A percentile compares a stretch with the other conserved stretches of the same genome.
Conservation (phyloP, 2,113 vertebrate genomes). For the Accipiter virgatus region DNA sequence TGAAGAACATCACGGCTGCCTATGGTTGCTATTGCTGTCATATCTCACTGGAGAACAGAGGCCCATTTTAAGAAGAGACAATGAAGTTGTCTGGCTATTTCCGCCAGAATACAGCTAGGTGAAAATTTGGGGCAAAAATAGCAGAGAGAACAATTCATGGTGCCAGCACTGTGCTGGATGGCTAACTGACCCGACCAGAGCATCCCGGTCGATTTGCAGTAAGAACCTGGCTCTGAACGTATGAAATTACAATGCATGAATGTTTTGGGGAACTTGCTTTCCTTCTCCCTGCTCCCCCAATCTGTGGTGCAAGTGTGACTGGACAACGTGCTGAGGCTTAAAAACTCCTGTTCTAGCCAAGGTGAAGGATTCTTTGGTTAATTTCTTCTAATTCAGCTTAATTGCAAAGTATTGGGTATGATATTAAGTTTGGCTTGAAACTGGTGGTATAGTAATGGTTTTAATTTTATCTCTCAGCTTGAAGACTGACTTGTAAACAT, state of each 20-base stretch:
- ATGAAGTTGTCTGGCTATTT: not conserved
- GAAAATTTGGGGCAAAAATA: not conserved
- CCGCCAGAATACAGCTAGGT: not conserved
- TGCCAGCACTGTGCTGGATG: not conserved
- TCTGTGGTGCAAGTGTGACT: not conserved
- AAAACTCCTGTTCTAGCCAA: not conserved
- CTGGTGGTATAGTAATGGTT: not conserved
- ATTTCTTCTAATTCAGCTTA: not conserved
- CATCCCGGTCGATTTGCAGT: not conserved
- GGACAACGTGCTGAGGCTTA: not conserved
- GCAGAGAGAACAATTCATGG: not conserved
- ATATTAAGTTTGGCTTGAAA: not conserved
- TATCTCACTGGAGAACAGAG: not conserved
- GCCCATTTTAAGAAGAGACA: not conserved
- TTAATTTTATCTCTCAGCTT: slow-evolving; percentile 17
- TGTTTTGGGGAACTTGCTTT: not conserved
- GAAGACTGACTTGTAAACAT: not conserved
- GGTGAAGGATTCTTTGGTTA: not conserved
- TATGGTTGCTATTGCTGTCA: not conserved
- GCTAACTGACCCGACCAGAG: not conserved
- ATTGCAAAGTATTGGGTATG: not conserved
- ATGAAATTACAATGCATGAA: fast-evolving
- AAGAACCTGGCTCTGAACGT: not conserved
- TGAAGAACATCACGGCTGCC: not conserved
- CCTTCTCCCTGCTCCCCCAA: not conserved